Conservation (phyloP, 2,888 invertebrate species). For the Cosmorhoe ocellata region DNA sequence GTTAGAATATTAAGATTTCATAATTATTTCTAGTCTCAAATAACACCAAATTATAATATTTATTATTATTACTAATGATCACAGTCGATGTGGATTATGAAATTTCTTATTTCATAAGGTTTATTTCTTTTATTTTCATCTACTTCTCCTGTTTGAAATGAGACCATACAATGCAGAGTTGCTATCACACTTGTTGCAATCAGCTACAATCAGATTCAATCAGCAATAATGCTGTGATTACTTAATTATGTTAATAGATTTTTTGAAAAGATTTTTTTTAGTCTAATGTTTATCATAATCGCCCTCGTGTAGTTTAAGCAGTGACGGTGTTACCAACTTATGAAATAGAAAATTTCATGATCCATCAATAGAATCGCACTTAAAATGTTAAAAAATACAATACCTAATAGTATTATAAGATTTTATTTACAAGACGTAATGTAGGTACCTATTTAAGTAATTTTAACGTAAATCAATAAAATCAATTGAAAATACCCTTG, state of each 20-base stretch:
- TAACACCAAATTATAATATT: constrained; percentile 10
- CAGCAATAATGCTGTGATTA: too few relatives aligned
- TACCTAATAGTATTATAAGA: constrained; percentile 1
- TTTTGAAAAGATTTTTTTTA: too few relatives aligned
- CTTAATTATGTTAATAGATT: too few relatives aligned
- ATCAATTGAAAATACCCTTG: constrained; percentile 7
- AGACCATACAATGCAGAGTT: too few relatives aligned
- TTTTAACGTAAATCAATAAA: constrained; percentile 13
- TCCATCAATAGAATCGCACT: constrained; percentile 3
- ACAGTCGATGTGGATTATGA: background rate
- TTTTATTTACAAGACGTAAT: constrained; percentile 9
- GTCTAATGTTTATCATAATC: too few relatives aligned
- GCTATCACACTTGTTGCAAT: too few relatives aligned
- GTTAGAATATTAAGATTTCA: constrained; percentile 1
- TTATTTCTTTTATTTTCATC: too few relatives aligned
- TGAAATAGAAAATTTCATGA: background rate
- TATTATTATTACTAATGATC: background rate
- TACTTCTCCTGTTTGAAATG: too few relatives aligned
- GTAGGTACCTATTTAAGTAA: too few relatives aligned
- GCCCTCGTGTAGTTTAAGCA: too few relatives aligned
- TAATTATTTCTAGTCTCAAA: constrained; percentile 1
- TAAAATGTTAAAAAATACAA: background rate
- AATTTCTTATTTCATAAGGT: background rate
- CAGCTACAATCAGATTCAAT: too few relatives aligned
- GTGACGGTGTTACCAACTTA: too few relatives aligned